Evolutionary conservation across 2,797 vertebrate species (phyloP).

Genomic region (Lepilemur septentrionalis): DNA sequence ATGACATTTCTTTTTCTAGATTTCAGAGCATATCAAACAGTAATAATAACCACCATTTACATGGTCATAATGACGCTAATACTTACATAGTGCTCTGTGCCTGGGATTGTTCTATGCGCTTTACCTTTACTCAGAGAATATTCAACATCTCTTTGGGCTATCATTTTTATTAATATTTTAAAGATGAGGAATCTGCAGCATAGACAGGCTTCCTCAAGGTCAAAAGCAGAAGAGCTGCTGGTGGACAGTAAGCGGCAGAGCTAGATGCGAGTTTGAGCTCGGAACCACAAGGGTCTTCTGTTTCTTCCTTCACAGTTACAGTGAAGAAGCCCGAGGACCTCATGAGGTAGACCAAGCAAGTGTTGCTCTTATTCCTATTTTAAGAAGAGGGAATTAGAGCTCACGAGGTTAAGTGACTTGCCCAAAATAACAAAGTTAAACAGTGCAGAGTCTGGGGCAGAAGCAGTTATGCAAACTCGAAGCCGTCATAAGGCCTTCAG

Average conservation of each 20-base stretch:
- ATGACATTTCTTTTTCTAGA: background rate
- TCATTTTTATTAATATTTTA: background rate
- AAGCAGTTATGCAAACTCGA: background rate
- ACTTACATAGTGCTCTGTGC: background rate
- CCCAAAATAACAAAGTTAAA: background rate
- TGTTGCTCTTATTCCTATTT: background rate
- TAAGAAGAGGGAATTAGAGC: background rate
- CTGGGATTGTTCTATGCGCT: background rate
- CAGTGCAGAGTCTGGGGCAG: background rate
- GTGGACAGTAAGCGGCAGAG: background rate
- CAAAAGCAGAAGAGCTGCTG: background rate
- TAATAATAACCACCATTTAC: background rate
- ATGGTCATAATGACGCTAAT: background rate
- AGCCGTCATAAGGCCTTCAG: background rate
- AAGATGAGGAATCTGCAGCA: background rate
- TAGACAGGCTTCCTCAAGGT: background rate
- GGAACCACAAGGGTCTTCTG: fast-evolving
- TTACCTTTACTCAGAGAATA: background rate
- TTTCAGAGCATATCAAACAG: background rate
- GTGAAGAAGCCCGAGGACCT: background rate
- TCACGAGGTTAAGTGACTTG: background rate
- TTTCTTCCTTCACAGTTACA: background rate
- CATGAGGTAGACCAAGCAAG: background rate
- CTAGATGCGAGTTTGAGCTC: background rate
- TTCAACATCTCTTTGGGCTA: background rate